Conservation (phyloP, 92 coral and sea anemone species). For the Hydrozoanthus gracilis region DNA sequence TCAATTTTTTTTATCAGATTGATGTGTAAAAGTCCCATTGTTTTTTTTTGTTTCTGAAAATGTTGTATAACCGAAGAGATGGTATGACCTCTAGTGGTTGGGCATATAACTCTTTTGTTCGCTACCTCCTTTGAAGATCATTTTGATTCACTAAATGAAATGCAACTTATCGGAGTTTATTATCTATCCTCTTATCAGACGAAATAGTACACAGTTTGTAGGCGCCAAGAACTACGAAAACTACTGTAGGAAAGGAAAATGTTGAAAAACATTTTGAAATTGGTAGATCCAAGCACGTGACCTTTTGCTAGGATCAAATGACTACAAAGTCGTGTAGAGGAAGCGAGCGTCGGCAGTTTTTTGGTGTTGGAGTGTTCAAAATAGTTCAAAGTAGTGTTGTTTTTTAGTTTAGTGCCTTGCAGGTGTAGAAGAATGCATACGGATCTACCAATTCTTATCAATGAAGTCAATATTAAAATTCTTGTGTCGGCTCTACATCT, state of each 20-base stretch:
- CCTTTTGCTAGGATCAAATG: background rate
- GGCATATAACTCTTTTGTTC: background rate
- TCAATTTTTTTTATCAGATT: background rate
- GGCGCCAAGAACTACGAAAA: slow-evolving; percentile 41
- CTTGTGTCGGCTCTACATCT: slow-evolving; percentile 23
- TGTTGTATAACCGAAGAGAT: no score
- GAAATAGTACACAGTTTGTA: background rate
- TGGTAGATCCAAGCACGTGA: slow-evolving; percentile 5
- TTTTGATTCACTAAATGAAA: background rate
- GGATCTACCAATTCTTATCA: background rate
- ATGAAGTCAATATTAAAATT: background rate
- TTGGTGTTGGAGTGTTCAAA: background rate
- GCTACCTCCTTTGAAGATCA: slow-evolving; percentile 9
- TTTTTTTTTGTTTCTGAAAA: no score
- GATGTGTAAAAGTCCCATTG: background rate
- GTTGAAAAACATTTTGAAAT: background rate
- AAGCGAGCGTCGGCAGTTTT: background rate
- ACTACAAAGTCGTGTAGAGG: no score
- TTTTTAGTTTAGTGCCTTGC: background rate
- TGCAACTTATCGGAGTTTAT: slow-evolving; percentile 34
- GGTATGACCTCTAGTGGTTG: background rate
- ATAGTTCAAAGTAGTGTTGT: background rate
- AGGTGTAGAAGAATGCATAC: slow-evolving; percentile 17
- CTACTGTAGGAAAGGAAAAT: slow-evolving; percentile 2
- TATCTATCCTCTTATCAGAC: slow-evolving; percentile 30